Percentiles rank a stretch among this genome's conserved stretches.
Evolutionary conservation across 2,113 vertebrate genomes (phyloP).

Genomic region (Syngnathoides biaculeatus): DNA sequence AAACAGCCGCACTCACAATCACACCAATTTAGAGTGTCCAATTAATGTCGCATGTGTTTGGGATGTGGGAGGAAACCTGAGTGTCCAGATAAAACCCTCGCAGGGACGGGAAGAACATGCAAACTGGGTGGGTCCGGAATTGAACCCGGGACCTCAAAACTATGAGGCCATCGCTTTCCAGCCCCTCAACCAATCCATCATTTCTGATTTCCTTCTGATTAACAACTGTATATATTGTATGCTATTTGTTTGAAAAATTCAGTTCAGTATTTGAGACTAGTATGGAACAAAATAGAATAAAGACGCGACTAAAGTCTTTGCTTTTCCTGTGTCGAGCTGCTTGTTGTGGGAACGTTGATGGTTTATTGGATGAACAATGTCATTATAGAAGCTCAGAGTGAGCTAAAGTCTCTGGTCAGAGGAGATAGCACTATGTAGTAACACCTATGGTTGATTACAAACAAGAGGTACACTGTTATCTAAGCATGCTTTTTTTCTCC

Average conservation of each 20-base stretch:
- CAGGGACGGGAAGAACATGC: too few species aligned
- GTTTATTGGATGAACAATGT: slow-evolving; percentile 23
- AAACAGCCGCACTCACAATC: too few species aligned
- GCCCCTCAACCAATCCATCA: background rate
- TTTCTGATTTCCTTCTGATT: background rate
- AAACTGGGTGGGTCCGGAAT: too few species aligned
- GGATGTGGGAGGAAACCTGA: too few species aligned
- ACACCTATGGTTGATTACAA: slow-evolving; percentile 10
- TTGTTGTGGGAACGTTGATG: background rate
- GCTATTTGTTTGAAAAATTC: background rate
- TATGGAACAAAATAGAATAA: background rate
- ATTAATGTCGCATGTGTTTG: too few species aligned
- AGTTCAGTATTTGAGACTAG: background rate
- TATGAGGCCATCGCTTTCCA: too few species aligned
- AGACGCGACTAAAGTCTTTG: background rate
- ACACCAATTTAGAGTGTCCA: too few species aligned
- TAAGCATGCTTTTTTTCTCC: slow-evolving; percentile 21
- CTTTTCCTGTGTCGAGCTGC: background rate
- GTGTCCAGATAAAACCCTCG: too few species aligned
- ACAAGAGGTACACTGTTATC: slow-evolving; percentile 33
- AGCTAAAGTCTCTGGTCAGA: slow-evolving; percentile 23
- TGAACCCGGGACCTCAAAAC: too few species aligned
- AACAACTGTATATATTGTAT: background rate
- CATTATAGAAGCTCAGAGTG: slow-evolving; percentile 16
- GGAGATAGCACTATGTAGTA: slow-evolving; percentile 11